A percentile compares a stretch with the other conserved stretches of the same genome.
phyloP scores from a whole-genome alignment of 64 coral and sea anemone species.

The Porites australiensis region DNA sequence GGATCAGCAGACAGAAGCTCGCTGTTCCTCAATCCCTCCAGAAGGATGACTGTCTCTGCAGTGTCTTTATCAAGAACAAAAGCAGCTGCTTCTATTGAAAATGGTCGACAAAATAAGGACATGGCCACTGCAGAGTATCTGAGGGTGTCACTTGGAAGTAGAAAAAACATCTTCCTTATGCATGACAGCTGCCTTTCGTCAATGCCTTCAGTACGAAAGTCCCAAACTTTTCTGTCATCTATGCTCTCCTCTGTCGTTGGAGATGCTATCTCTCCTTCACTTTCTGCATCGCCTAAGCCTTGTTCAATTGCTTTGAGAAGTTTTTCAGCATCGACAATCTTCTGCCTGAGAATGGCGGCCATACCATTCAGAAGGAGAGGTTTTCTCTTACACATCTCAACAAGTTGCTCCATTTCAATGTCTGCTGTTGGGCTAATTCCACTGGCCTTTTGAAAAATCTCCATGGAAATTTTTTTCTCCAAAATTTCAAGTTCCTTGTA shows the following conservation, averaged over 20 bases:
- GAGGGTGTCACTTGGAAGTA: conserved; percentile 15
- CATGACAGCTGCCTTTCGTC: background rate
- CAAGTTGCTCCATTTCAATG: background rate
- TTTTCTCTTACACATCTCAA: conserved; percentile 22
- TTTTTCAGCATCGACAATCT: conserved; percentile 10
- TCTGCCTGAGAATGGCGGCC: conserved; percentile 18
- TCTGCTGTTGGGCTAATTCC: background rate
- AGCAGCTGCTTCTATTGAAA: conserved; percentile 23
- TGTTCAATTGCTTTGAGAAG: conserved; percentile 30
- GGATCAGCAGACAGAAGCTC: background rate
- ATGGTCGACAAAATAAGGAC: conserved; percentile 28
- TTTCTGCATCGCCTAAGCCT: background rate
- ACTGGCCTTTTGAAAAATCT: background rate
- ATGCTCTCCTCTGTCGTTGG: background rate
- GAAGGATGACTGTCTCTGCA: background rate
- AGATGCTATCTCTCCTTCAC: background rate
- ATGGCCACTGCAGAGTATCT: background rate
- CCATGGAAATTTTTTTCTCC: background rate
- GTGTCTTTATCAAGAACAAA: background rate
- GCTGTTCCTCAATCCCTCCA: conserved; percentile 19
- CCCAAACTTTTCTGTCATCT: background rate
- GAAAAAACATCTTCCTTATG: conserved; percentile 3
- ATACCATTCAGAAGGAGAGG: conserved; percentile 13
- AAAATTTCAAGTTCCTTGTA: background rate
- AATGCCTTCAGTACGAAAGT: background rate